Base-by-base conservation (phyloP, 2,113 vertebrate genomes). In the Macrotus californicus region DNA sequence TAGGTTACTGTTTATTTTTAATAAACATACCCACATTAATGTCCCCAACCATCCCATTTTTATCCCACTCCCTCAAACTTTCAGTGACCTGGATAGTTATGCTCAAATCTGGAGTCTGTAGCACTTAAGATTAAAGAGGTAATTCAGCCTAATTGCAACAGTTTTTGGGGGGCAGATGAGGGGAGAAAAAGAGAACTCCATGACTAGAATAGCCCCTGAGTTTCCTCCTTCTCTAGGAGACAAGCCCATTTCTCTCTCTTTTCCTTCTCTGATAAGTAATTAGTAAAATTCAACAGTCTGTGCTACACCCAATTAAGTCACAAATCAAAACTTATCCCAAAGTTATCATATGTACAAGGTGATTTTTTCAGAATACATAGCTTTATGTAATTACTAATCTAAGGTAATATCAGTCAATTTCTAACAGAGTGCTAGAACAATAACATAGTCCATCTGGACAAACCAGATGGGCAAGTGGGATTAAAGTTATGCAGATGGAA, bases 371-470 rank as follows among this genome's bases (percentile, higher is more conserved):
- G 86, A n/a, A 29, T 21, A 95, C 96, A 89, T 86, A 86, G 94
- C 91, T 91, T 95, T 73, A 91, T 96, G 54, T 80, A 90, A 92
- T 94, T 96, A 96, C 95, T 97, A 96, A 93, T 75, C 48, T 91
- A 59, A 73, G n/a, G n/a, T 70, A 89, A 50, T 92, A 95, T 54
- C 54, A 93, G 67, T 82, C 88, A 75, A 82, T 80, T 93, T 96
- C 77, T 69, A 92, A 82, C 54, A 69, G 93, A 67, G 94, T 93
- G 21, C 14, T 75, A 75, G 86, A 88, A 82, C 7, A 88, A 36
- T 56, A 82, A 73, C 22, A 82, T 50, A 95, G 72, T 95, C 73
- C 94, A 94, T 94, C 94, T 96, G 94, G 88, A 46, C 52, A 7
- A 94, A 82, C 72, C 85, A 97, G 77, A 94, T 97, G 95, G 81